Base-by-base conservation (phyloP, 2,113 vertebrate genomes). In the Pelecanus crispus region DNA sequence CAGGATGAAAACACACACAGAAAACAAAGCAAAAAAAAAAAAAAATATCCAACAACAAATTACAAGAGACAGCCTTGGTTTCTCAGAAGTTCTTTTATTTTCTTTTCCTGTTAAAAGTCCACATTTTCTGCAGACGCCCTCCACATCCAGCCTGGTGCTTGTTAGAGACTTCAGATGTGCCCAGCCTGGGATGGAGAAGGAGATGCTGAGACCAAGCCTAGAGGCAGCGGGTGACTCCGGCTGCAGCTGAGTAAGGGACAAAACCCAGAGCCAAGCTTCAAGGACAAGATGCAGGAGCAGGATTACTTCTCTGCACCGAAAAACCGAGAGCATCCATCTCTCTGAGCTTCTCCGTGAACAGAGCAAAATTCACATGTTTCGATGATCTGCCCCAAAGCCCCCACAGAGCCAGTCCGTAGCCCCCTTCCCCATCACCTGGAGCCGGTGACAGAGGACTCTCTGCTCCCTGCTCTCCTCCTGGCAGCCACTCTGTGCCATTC, bases 321-420 rank as follows among this genome's bases (percentile, higher is more conserved):
- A 55, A 28, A 20, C 6, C 36, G 14, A 56, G 22, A 58, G 19
- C 28, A 21, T 29, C 56, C 49, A 24, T 16, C 34, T 40, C 79
- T 19, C 4, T 29, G 56, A 67, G 24, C 19, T 79, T 17, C 36
- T 29, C 71, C 5, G 4, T 6, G 32, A 53, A 53, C 1, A 0
- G 24, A 77, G 11, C 5, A 50, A 61, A 65, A 52, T 24, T 31
- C 47, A 19, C 32, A 16, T 4, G 3, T 80, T 62, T 44, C 42
- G 32, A 36, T 26, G 44, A 40, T 63, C 38, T 55, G 25, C 52
- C 49, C 58, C 19, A 11, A 44, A 89, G 17, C 9, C 36, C 8
- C 7, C 42, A 0, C 3, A 26, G 32, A 36, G 2, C n/a, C 1
- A 0, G 3, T 17, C 12, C 29, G 3, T 28, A 68, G 21, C 18